Base-by-base conservation (phyloP, 2,797 vertebrate species). In the Sebastes miniatus region DNA sequence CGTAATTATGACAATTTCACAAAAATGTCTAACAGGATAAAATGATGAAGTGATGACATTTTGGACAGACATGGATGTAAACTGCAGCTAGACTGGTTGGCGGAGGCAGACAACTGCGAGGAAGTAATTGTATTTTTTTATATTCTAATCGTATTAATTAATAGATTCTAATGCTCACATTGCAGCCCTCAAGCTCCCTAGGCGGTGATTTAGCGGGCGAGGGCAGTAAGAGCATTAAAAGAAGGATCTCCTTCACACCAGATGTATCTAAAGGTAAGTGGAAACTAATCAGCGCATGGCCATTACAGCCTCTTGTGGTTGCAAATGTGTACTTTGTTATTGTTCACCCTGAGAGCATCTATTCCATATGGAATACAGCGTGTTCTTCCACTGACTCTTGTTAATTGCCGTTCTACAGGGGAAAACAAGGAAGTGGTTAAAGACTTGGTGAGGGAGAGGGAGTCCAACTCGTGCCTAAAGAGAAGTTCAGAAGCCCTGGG, bases 231-330 rank as follows among this genome's bases (percentile, higher is more conserved):
- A 94, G 90, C 88, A 96, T 96, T 86, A 96, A 97, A 88, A 96
- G 97, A 87, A 97, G 97, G 94, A 96, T 97, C 85, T 99, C 98
- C 68, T 97, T 98, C 91, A 98, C 97, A 87, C 95, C 95, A 78
- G 97, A 97, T 94, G 87, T 92, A 63, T 93, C 97, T 36, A 96
- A 96, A 96, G 97, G 99, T 98, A 95, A 96, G 94, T 89, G 69
- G 75, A 79, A 72, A 54, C 14, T 4, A 54, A 70, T 29, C 50
- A 12, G 12, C 29, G 32, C 66, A 56, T 62, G 13, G 56, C n/a
- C 32, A n/a, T 22, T 20, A 6, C 31, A 24, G 32, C 58, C 29
- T 76, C 59, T 69, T 71, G 43, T 8, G 7, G 24, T 66, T 34
- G 16, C 62, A 77, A 73, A 77, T 76, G 29, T 57, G 54, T 66